Conservation (phyloP, 1,140 invertebrate genomes). For the Hypothenemus hampei region DNA sequence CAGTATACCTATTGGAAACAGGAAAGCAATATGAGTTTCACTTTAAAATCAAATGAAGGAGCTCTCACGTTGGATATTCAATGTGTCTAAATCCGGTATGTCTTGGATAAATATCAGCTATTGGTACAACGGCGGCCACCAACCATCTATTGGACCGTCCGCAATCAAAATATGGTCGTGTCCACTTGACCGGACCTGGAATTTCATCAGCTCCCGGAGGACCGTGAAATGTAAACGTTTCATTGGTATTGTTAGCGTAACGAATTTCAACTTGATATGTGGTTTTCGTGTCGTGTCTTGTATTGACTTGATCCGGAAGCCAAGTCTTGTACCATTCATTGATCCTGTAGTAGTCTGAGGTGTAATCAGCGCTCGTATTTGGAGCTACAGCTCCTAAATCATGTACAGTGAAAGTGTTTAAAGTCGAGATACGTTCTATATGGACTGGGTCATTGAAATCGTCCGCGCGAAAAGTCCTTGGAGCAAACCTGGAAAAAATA, state of each 20-base stretch:
- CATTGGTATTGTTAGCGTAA: conserved; percentile 93
- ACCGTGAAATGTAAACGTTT: conserved; percentile 91
- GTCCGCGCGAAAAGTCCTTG: conserved; percentile 83
- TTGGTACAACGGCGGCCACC: conserved; percentile 85
- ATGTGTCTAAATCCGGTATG: conserved; percentile 93
- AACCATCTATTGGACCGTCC: conserved; percentile 94
- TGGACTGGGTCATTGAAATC: conserved; percentile 95
- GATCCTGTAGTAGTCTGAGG: conserved; percentile 79
- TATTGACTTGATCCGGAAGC: conserved; percentile 79
- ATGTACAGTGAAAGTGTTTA: conserved; percentile 78
- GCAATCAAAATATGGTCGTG: conserved; percentile 94
- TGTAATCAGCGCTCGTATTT: conserved; percentile 78
- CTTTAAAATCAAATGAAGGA: too few species aligned
- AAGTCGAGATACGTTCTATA: conserved; percentile 83
- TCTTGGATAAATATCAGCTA: conserved; percentile 92
- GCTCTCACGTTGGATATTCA: conserved; percentile 86
- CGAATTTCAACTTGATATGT: conserved; percentile 81
- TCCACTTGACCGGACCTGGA: conserved; percentile 89
- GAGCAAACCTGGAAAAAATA: conserved; percentile 75
- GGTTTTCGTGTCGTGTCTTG: conserved; percentile 88
- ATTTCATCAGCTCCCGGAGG: conserved; percentile 84
- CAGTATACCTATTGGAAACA: conserved; percentile 71
- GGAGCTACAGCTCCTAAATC: conserved; percentile 78
- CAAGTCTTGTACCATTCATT: conserved; percentile 91
- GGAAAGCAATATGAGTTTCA: neutral